Evolutionary conservation across 2,888 invertebrate species (phyloP), one percentile per base, ranked within the genome.

Genomic region (Euzophera pinguis): DNA sequence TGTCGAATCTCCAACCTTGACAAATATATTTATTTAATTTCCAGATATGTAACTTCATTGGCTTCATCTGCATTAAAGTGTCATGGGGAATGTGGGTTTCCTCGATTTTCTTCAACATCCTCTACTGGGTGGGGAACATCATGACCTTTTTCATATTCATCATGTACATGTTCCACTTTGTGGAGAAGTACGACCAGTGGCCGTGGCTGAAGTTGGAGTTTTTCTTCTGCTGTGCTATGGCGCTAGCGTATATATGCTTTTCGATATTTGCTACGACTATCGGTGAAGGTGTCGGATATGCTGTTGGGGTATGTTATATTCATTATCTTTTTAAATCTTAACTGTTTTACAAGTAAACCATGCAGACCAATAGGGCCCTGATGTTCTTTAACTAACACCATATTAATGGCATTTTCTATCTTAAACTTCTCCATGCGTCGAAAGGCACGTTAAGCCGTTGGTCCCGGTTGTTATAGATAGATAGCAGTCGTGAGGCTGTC

Each of bases 201-300:
- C 97, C 97, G 0, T 97, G 97, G 97, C 84, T 96, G 37, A 95
- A 95, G 78, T 92, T 94, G 62, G 97, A 97, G 84, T 92, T 96
- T 63, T 86, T 92, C 48, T 97, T 92, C 82, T 95, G 95, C 71
- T 88, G 87, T 0, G 57, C 93, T 0, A 94, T 95, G 93, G 86
- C 92, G 0, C 71, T 94, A 12, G 92, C 94, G 22, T 97, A 95
- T 70, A 89, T 97, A 47, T 92, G 95, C 48, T 95, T 95, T 12
- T 93, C 96, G 0, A 92, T 94, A 59, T 91, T 96, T 54, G 94
- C 94, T 3, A 92, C 93, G 1, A 92, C 93, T 0, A 90, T 91
- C 47, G 91, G 87, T 0, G 91, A 91, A 57, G 92, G 91, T 63
- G 77, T 71, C 12, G 95, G 92, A 60, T 92, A 92, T 56, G 94